phyloP scores from a whole-genome alignment of 2,113 vertebrate genomes.

The Chitala chitala region DNA sequence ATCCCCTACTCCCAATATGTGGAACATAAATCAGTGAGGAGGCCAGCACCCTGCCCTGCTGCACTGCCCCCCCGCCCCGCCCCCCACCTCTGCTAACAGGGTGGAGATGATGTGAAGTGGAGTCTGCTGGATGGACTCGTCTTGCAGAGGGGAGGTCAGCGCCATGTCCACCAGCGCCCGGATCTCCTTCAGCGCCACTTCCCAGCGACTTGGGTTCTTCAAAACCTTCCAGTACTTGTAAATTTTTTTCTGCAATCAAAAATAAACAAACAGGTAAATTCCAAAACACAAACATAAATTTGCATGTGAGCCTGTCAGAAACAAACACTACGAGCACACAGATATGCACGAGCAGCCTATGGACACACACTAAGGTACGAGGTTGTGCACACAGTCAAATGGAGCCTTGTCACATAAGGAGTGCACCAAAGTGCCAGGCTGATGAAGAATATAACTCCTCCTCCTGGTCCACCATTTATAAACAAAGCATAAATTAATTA shows the following conservation, averaged over 20 bases:
- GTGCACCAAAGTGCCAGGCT: no score
- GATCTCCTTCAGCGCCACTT: constrained; percentile 97
- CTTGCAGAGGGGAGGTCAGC: constrained; percentile 86
- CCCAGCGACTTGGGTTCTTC: constrained; percentile 93
- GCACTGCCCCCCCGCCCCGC: no score
- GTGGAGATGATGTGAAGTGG: constrained; percentile 97
- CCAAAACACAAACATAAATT: background rate
- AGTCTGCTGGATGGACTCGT: constrained; percentile 95
- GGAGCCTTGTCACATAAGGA: no score
- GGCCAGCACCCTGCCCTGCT: background rate
- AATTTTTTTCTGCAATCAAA: constrained; percentile 85
- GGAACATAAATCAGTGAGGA: background rate
- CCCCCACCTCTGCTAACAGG: constrained; percentile 87
- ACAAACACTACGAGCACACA: no score
- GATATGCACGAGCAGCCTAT: no score
- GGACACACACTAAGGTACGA: no score
- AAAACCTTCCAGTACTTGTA: constrained; percentile 98
- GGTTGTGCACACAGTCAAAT: no score
- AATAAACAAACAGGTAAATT: background rate
- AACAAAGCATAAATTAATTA: no score
- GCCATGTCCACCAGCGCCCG: constrained; percentile 96
- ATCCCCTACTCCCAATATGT: no score
- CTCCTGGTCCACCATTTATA: no score
- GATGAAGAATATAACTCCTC: no score
- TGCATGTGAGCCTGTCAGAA: background rate